Evolutionary conservation across 2,888 invertebrate species (phyloP), one percentile per base, ranked within the genome.

Genomic region (Fragum whitleyi): DNA sequence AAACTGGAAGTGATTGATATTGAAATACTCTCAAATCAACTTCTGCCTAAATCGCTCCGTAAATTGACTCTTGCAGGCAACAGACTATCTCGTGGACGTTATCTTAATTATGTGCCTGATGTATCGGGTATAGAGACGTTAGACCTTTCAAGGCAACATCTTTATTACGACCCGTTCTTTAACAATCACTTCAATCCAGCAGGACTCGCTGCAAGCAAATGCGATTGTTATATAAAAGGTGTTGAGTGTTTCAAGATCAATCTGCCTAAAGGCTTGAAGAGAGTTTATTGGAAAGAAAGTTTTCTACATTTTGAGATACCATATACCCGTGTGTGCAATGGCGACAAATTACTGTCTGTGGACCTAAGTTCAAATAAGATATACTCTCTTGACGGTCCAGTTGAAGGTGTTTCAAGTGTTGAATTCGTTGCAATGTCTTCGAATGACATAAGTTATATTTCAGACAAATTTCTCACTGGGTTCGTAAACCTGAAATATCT

Each of bases 301-400:
- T 75, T 81, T 19, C n/a, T 79, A 0, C 36, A 68, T 51, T 26
- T 72, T 36, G n/a, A 47, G 2, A 67, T 79, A 32, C 51, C 21
- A 0, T 2, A 19, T 5, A 23, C 76, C 3, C n/a, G 26, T 28
- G n/a, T 85, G 29, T 79, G 77, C 23, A 70, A 70, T 6, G 70
- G 81, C 21, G 32, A 32, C 2, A 36, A 55, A 16, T 67, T 83
- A 1, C 29, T 39, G 21, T 55, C 39, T 19, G 16, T 86, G 2
- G 74, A 86, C 62, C 16, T 86, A 7, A 83, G 83, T 2, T 81
- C 73, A 16, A 86, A 86, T 65, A 26, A 83, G 16, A 32, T 86
- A 3, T 21, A 53, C 19, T 11, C n/a, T 19, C 83, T 81, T 77
- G 23, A 62, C 0, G 81, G 77, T 3, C 70, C 75, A 0, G 67